Evolutionary conservation across 2,113 vertebrate species (phyloP), one percentile per base, ranked within the genome.

Genomic region (Nibea albiflora): DNA sequence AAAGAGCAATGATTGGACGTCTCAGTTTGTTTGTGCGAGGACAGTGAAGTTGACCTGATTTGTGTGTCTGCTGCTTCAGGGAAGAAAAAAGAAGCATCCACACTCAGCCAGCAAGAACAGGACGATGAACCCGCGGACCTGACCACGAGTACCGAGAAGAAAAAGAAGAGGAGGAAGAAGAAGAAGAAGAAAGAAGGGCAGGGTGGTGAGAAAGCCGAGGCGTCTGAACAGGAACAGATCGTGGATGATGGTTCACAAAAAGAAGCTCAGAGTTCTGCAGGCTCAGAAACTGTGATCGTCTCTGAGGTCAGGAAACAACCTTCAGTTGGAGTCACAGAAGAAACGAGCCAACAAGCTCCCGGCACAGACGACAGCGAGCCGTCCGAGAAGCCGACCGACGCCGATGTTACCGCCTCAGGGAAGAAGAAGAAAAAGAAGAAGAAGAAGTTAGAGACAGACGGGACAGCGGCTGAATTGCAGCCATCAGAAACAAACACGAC

Each of bases 151-250:
- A 47, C 68, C 3, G 65, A 77, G 15, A 78, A 81, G 3, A 86
- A 73, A 1, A 91, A 86, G 15, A 87, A 60, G 47, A 90, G 39
- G 20, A 93, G 52, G 49, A 94, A 68, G 53, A 90, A 57, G 49
- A 92, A 66, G 82, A 89, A 80, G 19, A 90, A 82, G 47, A 84
- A 80, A 3, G 49, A 8, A 0, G 17, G 10, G 7, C 50, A 53
- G 53, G 50, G 19, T 8, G 61, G 14, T 28, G 22, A 52, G 31
- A 71, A 56, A 8, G 16, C 46, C 11, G 72, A 61, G 11, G 15
- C 0, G 9, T 64, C 49, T 0, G 22, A 61, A 64, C 16, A 56
- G 9, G 47, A 4, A 2, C 22, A 22, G 8, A 19, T 5, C 54
- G 49, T 31, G 1, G 46, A 3, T 57, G 22, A 46, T 3, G 12